phyloP scores from a whole-genome alignment of 2,888 invertebrate genomes.

The Aphidius colemani region DNA sequence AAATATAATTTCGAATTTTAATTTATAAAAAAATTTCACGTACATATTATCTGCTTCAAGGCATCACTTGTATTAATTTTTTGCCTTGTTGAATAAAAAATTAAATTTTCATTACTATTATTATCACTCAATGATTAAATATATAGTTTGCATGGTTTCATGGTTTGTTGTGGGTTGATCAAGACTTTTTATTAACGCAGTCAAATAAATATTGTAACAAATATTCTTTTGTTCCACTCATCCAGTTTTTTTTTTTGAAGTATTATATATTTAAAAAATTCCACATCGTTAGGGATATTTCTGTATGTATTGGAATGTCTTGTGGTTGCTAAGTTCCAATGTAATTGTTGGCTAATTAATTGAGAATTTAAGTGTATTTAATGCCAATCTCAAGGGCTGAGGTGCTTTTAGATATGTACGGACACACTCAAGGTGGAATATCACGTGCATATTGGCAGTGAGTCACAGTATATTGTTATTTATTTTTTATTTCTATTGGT shows the following conservation, averaged over 20 bases:
- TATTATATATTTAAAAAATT: too few relatives aligned
- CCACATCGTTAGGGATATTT: too few relatives aligned
- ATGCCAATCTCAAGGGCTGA: conserved; percentile 45
- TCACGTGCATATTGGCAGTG: conserved; percentile 45
- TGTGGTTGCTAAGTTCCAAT: conserved; percentile 6
- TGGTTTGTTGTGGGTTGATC: too few relatives aligned
- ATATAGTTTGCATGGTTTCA: too few relatives aligned
- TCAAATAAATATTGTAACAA: too few relatives aligned
- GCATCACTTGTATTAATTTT: too few relatives aligned
- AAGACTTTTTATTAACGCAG: too few relatives aligned
- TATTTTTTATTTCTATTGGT: background rate
- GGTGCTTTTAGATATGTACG: conserved; percentile 47
- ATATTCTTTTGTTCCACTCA: too few relatives aligned
- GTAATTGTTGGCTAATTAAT: conserved; percentile 16
- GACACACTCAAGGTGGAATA: conserved; percentile 42
- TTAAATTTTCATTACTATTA: too few relatives aligned
- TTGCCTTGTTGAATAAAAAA: too few relatives aligned
- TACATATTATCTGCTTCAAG: background rate
- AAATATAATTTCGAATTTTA: background rate
- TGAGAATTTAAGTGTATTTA: conserved; percentile 22
- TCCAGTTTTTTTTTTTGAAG: too few relatives aligned
- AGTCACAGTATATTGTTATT: conserved; percentile 31
- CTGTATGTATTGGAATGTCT: conserved; percentile 23
- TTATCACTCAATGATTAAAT: too few relatives aligned
- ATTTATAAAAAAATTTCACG: background rate